phyloP scores from a whole-genome alignment of 2,797 vertebrate genomes.

The Microctenopoma steveboyesi region DNA sequence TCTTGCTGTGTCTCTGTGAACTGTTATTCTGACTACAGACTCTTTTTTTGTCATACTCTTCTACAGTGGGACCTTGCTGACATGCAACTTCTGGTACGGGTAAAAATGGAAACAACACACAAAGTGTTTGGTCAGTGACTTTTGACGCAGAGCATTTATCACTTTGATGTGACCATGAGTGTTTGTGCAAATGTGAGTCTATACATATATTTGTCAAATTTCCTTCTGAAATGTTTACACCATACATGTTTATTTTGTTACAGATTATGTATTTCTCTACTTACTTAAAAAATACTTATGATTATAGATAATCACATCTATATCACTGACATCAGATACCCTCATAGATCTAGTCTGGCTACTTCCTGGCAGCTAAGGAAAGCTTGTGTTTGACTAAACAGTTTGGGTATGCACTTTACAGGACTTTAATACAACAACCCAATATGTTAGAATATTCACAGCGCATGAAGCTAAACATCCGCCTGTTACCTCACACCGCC shows the following conservation, averaged over 20 bases:
- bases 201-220: not conserved
- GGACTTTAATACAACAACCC: not conserved
- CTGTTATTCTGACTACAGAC: too few species aligned
- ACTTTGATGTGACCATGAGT: conserved; percentile 10
- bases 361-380: conserved; percentile 1
- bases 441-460: not conserved
- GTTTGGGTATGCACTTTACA: not conserved
- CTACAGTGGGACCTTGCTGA: conserved; percentile 36
- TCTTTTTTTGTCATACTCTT: conserved; percentile 28
- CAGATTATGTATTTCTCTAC: not conserved
- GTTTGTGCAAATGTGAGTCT: conserved; percentile 4
- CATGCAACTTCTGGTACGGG: conserved; percentile 21
- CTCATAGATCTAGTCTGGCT: conserved; percentile 1
- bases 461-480: not conserved
- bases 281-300: not conserved
- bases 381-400: conserved; percentile 16
- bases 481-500: too few species aligned
- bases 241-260: too few species aligned
- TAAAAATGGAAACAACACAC: conserved; percentile 48
- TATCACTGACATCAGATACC: conserved; percentile 21
- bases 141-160: conserved; percentile 47
- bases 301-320: not conserved
- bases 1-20: not conserved
- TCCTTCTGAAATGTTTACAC: not conserved
- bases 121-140: conserved; percentile 50